Percentiles rank a stretch among this genome's conserved stretches.
Evolutionary conservation across 2,113 vertebrate species (phyloP).

Genomic region (Sialia sialis): DNA sequence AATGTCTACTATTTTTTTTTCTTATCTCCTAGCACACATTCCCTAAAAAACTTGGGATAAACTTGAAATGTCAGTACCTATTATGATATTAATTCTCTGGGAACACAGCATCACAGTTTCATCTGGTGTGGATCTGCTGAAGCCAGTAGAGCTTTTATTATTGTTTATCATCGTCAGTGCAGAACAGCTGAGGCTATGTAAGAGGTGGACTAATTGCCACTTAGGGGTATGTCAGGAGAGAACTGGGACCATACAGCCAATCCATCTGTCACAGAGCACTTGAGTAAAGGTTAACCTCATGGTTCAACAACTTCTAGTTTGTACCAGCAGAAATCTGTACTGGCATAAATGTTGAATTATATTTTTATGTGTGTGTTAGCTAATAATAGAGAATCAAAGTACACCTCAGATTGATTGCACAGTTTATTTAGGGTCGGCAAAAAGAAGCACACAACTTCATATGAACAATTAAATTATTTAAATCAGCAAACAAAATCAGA

Average conservation of each 20-base stretch:
- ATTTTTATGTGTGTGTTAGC: background rate
- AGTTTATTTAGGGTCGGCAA: background rate
- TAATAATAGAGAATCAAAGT: background rate
- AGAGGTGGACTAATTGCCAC: background rate
- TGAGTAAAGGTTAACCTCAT: background rate
- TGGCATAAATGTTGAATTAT: background rate
- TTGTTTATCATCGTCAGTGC: background rate
- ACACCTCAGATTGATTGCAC: background rate
- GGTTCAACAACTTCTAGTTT: background rate
- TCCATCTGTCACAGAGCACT: background rate
- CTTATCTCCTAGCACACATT: background rate
- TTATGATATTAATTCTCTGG: background rate
- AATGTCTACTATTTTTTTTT: background rate
- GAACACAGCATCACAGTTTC: background rate
- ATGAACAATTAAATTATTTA: background rate
- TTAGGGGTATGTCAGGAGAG: background rate
- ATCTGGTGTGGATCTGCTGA: background rate
- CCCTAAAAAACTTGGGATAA: background rate
- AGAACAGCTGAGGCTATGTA: background rate
- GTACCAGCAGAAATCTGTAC: background rate
- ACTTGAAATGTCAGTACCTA: background rate
- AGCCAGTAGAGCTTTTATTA: background rate
- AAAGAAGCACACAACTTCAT: background rate
- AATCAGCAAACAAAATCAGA: background rate
- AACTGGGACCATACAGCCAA: background rate